A percentile compares a stretch with the other conserved stretches of the same genome.
Conservation (phyloP, 2,797 vertebrate genomes). For the Siniperca undulata region DNA sequence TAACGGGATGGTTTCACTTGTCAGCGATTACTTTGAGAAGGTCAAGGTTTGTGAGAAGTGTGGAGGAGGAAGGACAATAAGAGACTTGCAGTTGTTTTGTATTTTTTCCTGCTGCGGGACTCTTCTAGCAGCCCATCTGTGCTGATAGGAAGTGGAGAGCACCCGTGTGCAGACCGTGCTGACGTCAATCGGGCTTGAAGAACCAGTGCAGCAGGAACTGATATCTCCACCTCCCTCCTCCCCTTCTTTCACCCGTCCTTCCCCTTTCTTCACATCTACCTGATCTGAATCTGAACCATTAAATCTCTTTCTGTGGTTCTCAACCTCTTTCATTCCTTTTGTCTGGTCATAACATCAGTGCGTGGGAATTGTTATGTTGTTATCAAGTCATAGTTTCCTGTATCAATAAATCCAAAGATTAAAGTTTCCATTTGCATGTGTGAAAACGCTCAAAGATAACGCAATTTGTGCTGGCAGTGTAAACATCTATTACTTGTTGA, state of each 20-base stretch:
- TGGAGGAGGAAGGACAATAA: slow-evolving; percentile 79
- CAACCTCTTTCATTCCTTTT: not conserved
- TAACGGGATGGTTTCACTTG: slow-evolving; percentile 17
- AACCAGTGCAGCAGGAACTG: slow-evolving; percentile 82
- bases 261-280: slow-evolving; percentile 35
- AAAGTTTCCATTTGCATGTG: slow-evolving; percentile 12
- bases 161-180: slow-evolving; percentile 71
- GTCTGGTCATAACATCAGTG: not conserved
- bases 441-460: slow-evolving; percentile 24
- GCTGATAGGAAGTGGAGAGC: slow-evolving; percentile 81
- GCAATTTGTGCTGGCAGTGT: not conserved
- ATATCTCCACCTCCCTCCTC: slow-evolving; percentile 58
- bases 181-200: slow-evolving; percentile 84
- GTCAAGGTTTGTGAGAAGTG: slow-evolving; percentile 74
- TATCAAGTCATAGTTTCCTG: slow-evolving; percentile 22
- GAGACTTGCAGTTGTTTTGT: slow-evolving; percentile 67
- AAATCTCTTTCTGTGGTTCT: slow-evolving; percentile 16
- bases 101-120: slow-evolving; percentile 76
- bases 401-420: slow-evolving; percentile 10
- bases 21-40: slow-evolving; percentile 59
- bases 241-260: slow-evolving; percentile 48
- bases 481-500: slow-evolving; percentile 3
- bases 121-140: slow-evolving; percentile 74
- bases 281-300: slow-evolving; percentile 32
- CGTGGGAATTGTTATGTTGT: not conserved